These are phyloP conservation scores for Andricus grossulariae DNA, from an alignment of 1,140 invertebrate species.

Conservation along the genomic window DNA sequence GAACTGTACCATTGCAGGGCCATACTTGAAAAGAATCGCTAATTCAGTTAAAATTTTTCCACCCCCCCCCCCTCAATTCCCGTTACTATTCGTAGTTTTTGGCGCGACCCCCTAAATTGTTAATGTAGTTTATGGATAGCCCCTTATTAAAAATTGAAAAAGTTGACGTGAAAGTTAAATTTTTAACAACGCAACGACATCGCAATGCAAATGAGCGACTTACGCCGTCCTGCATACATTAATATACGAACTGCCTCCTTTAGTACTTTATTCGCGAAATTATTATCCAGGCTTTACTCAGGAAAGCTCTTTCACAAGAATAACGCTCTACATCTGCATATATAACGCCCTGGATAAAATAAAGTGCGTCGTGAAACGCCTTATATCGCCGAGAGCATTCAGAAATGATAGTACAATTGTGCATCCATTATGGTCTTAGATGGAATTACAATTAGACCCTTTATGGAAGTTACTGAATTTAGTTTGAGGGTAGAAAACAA, in stretches of 20 bases:
- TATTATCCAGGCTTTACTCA: conserved; percentile 44
- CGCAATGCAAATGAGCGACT: conserved; percentile 27
- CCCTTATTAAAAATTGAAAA: conserved; percentile 11
- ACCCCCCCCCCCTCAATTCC: too few species aligned
- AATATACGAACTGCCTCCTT: conserved; percentile 30
- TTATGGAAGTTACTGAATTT: neutral
- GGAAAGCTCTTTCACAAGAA: conserved; percentile 42
- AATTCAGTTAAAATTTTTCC: too few species aligned
- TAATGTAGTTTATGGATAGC: neutral
- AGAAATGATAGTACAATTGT: neutral
- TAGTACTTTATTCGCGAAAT: conserved; percentile 43
- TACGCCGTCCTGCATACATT: conserved; percentile 26
- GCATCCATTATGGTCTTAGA: neutral
- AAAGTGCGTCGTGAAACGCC: conserved; percentile 23
- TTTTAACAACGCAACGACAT: neutral
- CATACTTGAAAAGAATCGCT: too few species aligned
- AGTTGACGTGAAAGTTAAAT: neutral
- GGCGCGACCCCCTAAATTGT: too few species aligned
- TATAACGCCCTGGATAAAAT: conserved; percentile 34
- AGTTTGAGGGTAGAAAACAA: neutral
- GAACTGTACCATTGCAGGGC: too few species aligned
- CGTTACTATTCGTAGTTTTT: too few species aligned
- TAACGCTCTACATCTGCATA: conserved; percentile 44
- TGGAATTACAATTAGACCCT: neutral
- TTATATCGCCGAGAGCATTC: conserved; percentile 19